phyloP scores from a whole-genome alignment of 2,797 vertebrate genomes.

The Coreius guichenoti region DNA sequence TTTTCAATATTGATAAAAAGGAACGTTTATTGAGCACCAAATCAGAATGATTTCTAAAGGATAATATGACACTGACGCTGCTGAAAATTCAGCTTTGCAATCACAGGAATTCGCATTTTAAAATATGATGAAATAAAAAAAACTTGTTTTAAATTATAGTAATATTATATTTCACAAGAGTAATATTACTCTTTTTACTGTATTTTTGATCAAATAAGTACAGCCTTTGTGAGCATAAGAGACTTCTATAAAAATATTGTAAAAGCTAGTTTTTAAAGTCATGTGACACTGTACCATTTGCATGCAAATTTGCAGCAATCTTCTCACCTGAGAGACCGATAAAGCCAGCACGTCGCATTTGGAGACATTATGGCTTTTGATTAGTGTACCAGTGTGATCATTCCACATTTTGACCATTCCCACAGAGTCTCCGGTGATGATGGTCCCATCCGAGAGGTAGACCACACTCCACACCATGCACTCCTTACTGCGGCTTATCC shows the following conservation, averaged over 20 bases:
- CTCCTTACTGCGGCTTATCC: constrained; percentile 69
- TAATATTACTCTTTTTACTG: neutral
- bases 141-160: neutral
- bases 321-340: constrained; percentile 81
- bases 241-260: neutral
- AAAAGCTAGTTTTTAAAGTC: neutral
- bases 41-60: neutral
- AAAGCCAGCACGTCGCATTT: constrained; percentile 84
- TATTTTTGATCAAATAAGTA: neutral
- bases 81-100: no score
- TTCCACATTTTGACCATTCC: constrained; percentile 96
- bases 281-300: neutral
- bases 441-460: constrained; percentile 82
- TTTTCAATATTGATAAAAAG: neutral
- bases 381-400: constrained; percentile 81
- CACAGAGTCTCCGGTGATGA: constrained; percentile 87
- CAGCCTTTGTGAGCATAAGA: neutral
- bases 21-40: neutral
- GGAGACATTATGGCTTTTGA: constrained; percentile 81
- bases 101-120: no score
- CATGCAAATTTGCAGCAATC: neutral
- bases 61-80: neutral
- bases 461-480: constrained; percentile 89
- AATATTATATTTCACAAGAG: neutral
- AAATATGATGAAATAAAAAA: no score